Conservation (phyloP, 2,797 vertebrate genomes). For the Carcharodon carcharias region DNA sequence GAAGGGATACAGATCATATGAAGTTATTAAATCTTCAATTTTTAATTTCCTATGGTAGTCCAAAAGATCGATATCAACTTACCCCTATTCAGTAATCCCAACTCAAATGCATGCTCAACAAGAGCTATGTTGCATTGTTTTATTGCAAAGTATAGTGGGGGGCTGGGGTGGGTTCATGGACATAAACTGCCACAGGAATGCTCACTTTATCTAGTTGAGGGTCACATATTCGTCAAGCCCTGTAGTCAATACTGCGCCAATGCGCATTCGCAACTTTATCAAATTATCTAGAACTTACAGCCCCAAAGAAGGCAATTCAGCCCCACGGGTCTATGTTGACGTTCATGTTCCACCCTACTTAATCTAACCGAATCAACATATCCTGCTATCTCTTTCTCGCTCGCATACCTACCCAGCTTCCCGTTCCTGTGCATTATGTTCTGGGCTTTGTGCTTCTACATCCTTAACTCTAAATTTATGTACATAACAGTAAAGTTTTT, state of each 20-base stretch:
- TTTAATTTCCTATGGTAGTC: constrained; percentile 23
- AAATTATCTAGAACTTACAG: not conserved
- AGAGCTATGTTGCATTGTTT: not conserved
- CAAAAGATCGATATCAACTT: not conserved
- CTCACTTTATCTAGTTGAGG: not conserved
- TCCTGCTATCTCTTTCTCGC: not conserved
- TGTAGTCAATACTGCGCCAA: not conserved
- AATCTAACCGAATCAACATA: not conserved
- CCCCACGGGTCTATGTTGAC: not conserved
- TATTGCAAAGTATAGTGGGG: too few species aligned
- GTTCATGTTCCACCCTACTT: not conserved
- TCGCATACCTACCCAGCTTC: not conserved
- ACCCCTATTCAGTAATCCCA: too few species aligned
- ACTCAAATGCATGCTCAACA: not conserved
- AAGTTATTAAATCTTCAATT: constrained; percentile 11
- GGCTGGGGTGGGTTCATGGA: not conserved
- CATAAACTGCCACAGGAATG: not conserved
- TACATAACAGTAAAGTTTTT: not conserved
- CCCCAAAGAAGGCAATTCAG: not conserved
- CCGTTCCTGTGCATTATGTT: not conserved
- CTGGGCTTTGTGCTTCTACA: not conserved
- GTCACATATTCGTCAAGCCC: not conserved
- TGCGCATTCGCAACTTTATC: not conserved
- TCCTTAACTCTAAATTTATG: not conserved
- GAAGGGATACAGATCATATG: not conserved